Evolutionary conservation across 2,888 invertebrate species (phyloP).

Genomic region (Dendrolimus pini): DNA sequence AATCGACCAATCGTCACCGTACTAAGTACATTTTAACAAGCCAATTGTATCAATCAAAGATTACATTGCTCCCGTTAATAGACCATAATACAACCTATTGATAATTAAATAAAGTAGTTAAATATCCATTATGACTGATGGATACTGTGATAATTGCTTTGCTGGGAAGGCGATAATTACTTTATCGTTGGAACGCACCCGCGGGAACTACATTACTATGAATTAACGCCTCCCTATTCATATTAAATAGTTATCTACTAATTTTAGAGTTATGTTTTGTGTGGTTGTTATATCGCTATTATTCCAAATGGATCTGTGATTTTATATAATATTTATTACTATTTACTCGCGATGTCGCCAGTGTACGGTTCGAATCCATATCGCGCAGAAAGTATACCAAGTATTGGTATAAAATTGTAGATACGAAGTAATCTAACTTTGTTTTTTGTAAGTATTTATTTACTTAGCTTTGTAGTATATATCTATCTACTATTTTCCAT

Average conservation of each 20-base stretch:
- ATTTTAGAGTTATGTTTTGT: not conserved
- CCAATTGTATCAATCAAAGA: not conserved
- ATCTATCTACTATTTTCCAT: no score
- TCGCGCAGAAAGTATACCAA: no score
- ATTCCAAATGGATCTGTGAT: no score
- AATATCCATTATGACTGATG: constrained; percentile 29
- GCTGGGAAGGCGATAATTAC: constrained; percentile 38
- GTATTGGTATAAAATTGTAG: no score
- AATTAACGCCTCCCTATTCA: not conserved
- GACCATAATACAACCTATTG: not conserved
- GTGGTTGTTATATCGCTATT: not conserved
- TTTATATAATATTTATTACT: no score
- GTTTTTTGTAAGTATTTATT: no score
- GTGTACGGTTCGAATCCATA: no score
- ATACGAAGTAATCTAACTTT: no score
- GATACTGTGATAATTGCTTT: constrained; percentile 26
- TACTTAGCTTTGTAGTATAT: no score
- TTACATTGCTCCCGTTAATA: not conserved
- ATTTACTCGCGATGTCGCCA: no score
- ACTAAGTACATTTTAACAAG: constrained; percentile 1
- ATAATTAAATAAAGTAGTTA: not conserved
- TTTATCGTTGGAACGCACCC: constrained; percentile 26
- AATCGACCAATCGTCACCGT: constrained; percentile 15
- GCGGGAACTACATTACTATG: not conserved
- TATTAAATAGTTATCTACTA: not conserved